Evolutionary conservation across 2,888 invertebrate genomes (phyloP), one percentile per base, ranked within the genome.

Genomic region (Andricus curvator): DNA sequence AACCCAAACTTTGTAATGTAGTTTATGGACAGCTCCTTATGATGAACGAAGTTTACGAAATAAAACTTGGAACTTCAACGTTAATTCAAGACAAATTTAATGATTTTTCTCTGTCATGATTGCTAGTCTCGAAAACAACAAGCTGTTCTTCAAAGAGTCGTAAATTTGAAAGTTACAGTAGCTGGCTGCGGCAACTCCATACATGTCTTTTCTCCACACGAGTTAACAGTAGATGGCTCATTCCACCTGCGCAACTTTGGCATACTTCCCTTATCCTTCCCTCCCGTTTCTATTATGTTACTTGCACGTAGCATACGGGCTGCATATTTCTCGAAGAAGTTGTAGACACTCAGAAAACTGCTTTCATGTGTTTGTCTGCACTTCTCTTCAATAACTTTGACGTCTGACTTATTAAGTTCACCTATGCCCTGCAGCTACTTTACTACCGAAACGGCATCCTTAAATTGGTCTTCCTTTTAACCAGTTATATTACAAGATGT

Each of bases 101-200:
- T 56, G 15, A 56, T 2, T 56, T 8, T n/a, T 56, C n/a, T n/a
- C 2, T 20, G 1, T 17, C 15, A 33, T 17, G 17, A 15, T 33
- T 29, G 33, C 9, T 20, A 33, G 17, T 29, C 25, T 6, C 13
- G 33, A n/a, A 56, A 56, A n/a, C 56, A 20, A 33, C 20, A 65
- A 33, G 17, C 17, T 65, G 4, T 56, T 56, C n/a, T n/a, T 4
- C 56, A 56, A 56, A 56, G 29, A 65, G 33, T 83, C 85, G 88
- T 90, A 90, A 90, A 90, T 90, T 87, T 87, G 80, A 87, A 90
- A 89, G 89, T 90, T 90, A 89, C 89, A 89, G 88, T 86, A 86
- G 89, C 87, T 89, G 89, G 89, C 89, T 85, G 85, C 81, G 83
- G 85, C 85, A 87, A 87, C 85, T 85, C 84, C 78, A 64, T 64